A percentile compares a stretch with the other conserved stretches of the same genome.
These are phyloP conservation scores for Eremobia ochroleuca DNA, from an alignment of 2,888 invertebrate genomes.

Conservation along the genomic window DNA sequence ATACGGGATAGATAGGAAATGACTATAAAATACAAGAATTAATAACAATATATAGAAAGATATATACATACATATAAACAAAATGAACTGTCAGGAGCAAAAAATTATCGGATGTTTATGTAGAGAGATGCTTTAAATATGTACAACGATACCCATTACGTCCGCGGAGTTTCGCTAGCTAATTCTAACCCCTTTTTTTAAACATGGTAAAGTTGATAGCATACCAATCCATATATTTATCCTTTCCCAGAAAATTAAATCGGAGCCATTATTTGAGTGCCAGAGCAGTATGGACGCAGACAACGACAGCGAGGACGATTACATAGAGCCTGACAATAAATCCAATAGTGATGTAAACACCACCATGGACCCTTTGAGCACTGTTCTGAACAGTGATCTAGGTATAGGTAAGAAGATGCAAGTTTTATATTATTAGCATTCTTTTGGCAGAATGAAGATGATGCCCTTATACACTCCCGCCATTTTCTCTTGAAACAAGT, in stretches of 20 bases:
- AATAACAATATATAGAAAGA: too few relatives aligned
- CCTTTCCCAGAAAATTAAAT: conserved; percentile 79
- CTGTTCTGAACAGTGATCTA: conserved; percentile 78
- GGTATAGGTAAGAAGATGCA: conserved; percentile 72
- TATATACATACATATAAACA: too few relatives aligned
- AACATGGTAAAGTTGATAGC: background rate
- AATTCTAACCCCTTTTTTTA: background rate
- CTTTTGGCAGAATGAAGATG: background rate
- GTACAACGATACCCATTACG: too few relatives aligned
- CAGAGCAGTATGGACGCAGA: conserved; percentile 61
- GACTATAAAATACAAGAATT: too few relatives aligned
- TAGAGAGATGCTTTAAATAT: too few relatives aligned
- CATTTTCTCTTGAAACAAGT: background rate
- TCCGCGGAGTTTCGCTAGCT: too few relatives aligned
- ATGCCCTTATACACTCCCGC: background rate
- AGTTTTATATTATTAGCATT: background rate
- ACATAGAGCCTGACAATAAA: conserved; percentile 34
- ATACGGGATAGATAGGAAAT: too few relatives aligned
- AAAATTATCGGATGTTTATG: too few relatives aligned
- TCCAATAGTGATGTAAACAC: conserved; percentile 48
- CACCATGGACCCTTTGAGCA: conserved; percentile 77
- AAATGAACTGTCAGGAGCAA: too few relatives aligned
- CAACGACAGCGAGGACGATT: conserved; percentile 53
- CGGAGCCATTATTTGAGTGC: conserved; percentile 76
- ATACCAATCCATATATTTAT: background rate